These are phyloP conservation scores for Abramis brama DNA, from an alignment of 2,113 vertebrate species.

Conservation along the genomic window DNA sequence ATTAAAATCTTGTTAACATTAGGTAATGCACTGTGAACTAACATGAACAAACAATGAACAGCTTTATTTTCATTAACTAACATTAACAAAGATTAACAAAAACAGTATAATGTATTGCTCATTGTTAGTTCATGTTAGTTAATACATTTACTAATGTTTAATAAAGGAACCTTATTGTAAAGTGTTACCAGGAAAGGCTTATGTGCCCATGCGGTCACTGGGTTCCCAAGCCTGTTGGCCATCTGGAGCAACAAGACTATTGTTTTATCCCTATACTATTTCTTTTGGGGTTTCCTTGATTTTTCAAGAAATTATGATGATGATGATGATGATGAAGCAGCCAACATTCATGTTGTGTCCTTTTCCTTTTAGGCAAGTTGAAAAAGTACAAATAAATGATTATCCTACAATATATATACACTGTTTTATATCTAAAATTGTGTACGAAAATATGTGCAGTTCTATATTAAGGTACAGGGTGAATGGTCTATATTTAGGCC, in stretches of 20 bases:
- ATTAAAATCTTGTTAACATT: too few species aligned
- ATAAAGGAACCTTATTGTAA: too few species aligned
- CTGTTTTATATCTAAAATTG: neutral
- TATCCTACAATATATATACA: neutral
- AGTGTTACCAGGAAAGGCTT: neutral
- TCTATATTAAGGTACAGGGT: neutral
- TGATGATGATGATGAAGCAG: neutral
- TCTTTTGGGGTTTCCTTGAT: neutral
- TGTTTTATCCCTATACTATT: neutral
- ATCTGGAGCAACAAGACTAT: neutral
- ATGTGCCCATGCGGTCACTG: neutral
- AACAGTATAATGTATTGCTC: too few species aligned
- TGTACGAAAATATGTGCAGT: neutral
- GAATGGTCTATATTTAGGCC: neutral
- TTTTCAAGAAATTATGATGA: too few species aligned
- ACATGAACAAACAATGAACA: too few species aligned
- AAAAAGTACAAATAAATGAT: neutral
- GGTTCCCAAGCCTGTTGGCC: neutral
- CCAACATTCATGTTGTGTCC: neutral
- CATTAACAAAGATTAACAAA: too few species aligned
- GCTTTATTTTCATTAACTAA: too few species aligned
- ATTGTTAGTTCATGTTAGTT: too few species aligned
- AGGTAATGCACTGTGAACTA: too few species aligned
- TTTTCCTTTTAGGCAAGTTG: neutral
- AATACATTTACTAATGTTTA: too few species aligned